Percentiles rank a stretch among this genome's conserved stretches.
Evolutionary conservation across 2,888 invertebrate species (phyloP).

Genomic region (Yponomeuta plumbellus): DNA sequence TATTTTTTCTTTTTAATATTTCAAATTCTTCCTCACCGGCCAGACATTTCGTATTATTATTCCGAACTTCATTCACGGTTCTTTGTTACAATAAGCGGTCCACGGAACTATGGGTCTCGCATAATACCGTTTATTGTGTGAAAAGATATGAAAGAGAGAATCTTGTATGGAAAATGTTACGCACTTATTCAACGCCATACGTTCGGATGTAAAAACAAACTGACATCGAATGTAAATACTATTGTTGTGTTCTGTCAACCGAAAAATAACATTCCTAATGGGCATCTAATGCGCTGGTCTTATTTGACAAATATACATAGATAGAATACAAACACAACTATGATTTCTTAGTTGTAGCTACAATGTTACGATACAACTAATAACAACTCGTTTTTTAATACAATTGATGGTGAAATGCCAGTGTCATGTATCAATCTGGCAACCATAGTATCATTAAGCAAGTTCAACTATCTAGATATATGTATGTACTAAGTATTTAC

Average conservation of each 20-base stretch:
- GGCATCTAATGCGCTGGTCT: conserved; percentile 54
- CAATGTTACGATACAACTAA: too few species aligned
- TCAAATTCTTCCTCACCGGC: conserved; percentile 48
- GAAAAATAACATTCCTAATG: conserved; percentile 66
- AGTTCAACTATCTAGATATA: too few species aligned
- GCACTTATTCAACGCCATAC: conserved; percentile 66
- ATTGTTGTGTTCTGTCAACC: conserved; percentile 68
- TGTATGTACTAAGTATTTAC: too few species aligned
- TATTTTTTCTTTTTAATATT: conserved; percentile 50
- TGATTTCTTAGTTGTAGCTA: too few species aligned
- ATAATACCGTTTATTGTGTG: conserved; percentile 66
- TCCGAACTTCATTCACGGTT: conserved; percentile 65
- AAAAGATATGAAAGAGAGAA: conserved; percentile 57
- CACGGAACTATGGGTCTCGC: conserved; percentile 61
- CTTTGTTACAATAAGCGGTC: conserved; percentile 56
- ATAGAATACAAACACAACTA: too few species aligned
- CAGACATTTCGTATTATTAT: conserved; percentile 68
- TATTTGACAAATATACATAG: conserved; percentile 58
- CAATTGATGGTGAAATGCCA: too few species aligned
- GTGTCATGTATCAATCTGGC: too few species aligned
- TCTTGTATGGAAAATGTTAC: conserved; percentile 65
- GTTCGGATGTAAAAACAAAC: conserved; percentile 72
- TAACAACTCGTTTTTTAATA: too few species aligned
- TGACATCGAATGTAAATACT: conserved; percentile 75
- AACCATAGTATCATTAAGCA: too few species aligned